phyloP scores from a whole-genome alignment of 2,113 vertebrate genomes.

The Albula goreensis region DNA sequence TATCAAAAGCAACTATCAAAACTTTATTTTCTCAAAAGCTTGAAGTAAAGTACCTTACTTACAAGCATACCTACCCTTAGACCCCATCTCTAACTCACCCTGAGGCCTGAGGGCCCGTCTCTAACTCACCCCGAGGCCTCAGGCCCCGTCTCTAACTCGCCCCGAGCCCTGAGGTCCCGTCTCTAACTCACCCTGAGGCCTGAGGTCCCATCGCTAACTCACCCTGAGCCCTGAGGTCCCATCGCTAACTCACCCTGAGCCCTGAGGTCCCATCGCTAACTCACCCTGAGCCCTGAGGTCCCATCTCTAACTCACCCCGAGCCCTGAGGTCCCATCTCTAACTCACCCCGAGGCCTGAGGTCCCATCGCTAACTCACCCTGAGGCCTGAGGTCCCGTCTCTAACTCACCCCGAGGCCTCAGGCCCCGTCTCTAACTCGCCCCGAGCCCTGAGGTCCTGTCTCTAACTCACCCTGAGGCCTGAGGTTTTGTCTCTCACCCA shows the following conservation, averaged over 20 bases:
- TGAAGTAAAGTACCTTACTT: too few species aligned
- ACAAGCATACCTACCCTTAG: too few species aligned
- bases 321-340: background rate
- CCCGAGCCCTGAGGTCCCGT: background rate
- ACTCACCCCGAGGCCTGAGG: background rate
- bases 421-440: background rate
- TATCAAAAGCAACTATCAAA: too few species aligned
- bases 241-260: background rate
- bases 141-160: background rate
- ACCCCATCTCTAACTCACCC: background rate
- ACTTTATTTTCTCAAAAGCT: too few species aligned
- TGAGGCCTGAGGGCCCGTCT: background rate
- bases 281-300: background rate
- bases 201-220: background rate
- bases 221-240: background rate
- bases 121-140: background rate
- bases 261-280: background rate
- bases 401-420: background rate
- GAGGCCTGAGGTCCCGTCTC: background rate
- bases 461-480: constrained; percentile 9
- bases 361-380: background rate
- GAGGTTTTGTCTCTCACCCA: background rate
- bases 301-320: background rate
- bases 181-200: background rate
- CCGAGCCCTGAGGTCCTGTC: background rate